Percentiles rank a stretch among this genome's conserved stretches.
Evolutionary conservation across 2,888 invertebrate genomes (phyloP).

Genomic region (Geotrupes spiniger): DNA sequence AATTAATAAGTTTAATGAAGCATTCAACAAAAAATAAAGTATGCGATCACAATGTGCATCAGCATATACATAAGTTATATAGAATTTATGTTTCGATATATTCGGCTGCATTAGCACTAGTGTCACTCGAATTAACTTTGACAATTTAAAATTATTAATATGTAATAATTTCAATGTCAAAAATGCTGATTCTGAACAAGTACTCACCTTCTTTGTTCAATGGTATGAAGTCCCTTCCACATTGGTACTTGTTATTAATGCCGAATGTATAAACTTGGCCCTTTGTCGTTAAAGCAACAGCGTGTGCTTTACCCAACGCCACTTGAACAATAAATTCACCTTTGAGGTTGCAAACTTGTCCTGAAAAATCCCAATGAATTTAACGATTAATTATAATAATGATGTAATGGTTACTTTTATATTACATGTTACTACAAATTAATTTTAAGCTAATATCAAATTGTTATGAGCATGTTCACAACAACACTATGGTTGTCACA

Average conservation of each 20-base stretch:
- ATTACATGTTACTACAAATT: too few species aligned
- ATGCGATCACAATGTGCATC: too few species aligned
- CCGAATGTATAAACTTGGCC: slow-evolving; percentile 95
- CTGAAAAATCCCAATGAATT: slow-evolving; percentile 28
- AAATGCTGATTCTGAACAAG: too few species aligned
- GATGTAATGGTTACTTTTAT: too few species aligned
- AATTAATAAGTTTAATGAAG: slow-evolving; percentile 4
- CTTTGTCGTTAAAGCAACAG: slow-evolving; percentile 81
- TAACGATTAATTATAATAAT: too few species aligned
- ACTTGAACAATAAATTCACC: slow-evolving; percentile 59
- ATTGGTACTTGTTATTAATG: slow-evolving; percentile 96
- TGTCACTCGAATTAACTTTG: too few species aligned
- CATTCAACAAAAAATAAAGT: background rate
- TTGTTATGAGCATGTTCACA: too few species aligned
- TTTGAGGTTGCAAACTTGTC: slow-evolving; percentile 44
- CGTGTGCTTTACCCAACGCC: slow-evolving; percentile 93
- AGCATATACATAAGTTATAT: too few species aligned
- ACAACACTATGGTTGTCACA: too few species aligned
- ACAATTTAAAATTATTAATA: slow-evolving; percentile 11
- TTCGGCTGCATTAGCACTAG: too few species aligned
- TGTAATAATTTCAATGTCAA: background rate
- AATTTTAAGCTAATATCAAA: too few species aligned
- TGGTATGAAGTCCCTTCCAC: slow-evolving; percentile 79
- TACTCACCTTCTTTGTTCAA: slow-evolving; percentile 59
- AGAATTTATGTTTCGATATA: too few species aligned